These are phyloP conservation scores for Sphenopsis melanotis DNA, from an alignment of 2,797 vertebrate species.

Conservation along the genomic window DNA sequence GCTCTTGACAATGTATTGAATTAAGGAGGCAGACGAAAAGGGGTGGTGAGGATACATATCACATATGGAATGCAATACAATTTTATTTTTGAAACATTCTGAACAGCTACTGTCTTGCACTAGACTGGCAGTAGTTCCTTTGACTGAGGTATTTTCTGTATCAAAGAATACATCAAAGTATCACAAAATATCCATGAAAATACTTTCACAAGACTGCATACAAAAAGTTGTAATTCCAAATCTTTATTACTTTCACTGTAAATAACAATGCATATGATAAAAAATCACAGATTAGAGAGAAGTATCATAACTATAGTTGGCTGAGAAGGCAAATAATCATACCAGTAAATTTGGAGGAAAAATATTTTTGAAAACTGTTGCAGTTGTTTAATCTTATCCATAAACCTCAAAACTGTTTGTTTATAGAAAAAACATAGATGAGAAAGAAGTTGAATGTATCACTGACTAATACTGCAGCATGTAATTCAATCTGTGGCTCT, in stretches of 20 bases:
- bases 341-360: neutral
- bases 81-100: neutral
- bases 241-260: neutral
- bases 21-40: neutral
- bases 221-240: neutral
- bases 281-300: neutral
- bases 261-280: neutral
- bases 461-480: neutral
- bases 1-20: neutral
- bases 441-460: neutral
- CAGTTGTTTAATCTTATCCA: neutral
- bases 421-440: neutral
- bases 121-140: neutral
- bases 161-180: neutral
- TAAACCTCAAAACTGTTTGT: neutral
- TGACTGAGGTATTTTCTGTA: neutral
- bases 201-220: neutral
- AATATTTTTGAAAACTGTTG: neutral
- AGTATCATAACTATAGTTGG: neutral
- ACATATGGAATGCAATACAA: neutral
- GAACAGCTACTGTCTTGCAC: neutral
- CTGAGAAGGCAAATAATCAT: neutral
- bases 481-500: neutral
- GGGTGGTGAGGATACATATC: neutral
- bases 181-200: neutral